Base-by-base conservation (phyloP, 64 coral and sea anemone species). In the Dendronephthya gigantea region DNA sequence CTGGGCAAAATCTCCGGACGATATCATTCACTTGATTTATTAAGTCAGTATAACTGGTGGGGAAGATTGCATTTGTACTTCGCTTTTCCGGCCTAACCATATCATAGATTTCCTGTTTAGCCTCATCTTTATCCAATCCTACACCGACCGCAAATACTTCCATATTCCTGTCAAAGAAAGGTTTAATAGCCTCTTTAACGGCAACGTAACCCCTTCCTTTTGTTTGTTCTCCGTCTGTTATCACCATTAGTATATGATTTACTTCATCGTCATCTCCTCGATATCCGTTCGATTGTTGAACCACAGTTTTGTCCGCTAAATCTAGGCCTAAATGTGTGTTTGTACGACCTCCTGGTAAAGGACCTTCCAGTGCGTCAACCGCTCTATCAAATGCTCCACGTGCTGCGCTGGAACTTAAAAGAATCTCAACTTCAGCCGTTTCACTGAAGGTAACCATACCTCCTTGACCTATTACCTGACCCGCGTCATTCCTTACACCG, bases 381-480 rank as follows among this genome's bases (percentile, higher is more conserved):
- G 27, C 16, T 5, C n/a, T 23, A 36, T 10, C 22, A 86, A 86
- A 86, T 40, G 28, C 31, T 7, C 34, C 35, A 7, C 25, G 28
- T 35, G 14, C 35, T 69, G 23, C 23, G 35, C 84, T 86, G 28
- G 58, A 52, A 11, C n/a, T 32, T 40, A 86, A 68, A 16, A 15
- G 58, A 35, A 68, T 86, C 25, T 40, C 16, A 55, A 55, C 41
- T 15, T 35, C 35, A 23, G 51, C 84, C 9, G 68, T 37, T 39
- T 86, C 84, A 9, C 84, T 86, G 36, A 86, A 86, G 10, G 84
- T 86, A 12, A 68, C 84, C 27, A 86, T 41, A 25, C 55, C 84
- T 29, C 45, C 84, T 41, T 86, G 84, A 52, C 84, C 84, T 17
- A 86, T 68, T 0, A 86, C 49, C 36, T 86, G 55, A 40, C 49